phyloP scores from a whole-genome alignment of 2,797 vertebrate genomes.

The Hydrolagus colliei region DNA sequence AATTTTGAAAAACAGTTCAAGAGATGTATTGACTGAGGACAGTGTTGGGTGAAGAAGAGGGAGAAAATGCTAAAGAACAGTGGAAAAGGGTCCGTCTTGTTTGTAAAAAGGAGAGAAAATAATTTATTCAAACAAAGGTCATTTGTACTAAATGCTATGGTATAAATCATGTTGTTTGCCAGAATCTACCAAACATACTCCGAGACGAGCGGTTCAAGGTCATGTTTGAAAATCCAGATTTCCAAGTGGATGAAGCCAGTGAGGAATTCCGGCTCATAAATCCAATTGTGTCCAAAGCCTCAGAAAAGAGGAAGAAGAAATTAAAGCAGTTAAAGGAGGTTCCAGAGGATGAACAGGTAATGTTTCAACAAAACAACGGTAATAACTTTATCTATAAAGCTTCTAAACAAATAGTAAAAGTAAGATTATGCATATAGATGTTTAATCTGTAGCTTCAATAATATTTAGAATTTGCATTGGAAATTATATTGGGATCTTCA shows the following conservation, averaged over 20 bases:
- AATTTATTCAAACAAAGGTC: no score
- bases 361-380: not conserved
- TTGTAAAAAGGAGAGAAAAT: no score
- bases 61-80: no score
- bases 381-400: not conserved
- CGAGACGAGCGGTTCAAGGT: conserved; percentile 89
- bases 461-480: not conserved
- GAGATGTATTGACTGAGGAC: no score
- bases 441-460: not conserved
- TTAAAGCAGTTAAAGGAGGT: conserved; percentile 65
- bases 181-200: conserved; percentile 79
- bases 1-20: not conserved
- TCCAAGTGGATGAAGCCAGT: conserved; percentile 89
- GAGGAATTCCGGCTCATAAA: conserved; percentile 94
- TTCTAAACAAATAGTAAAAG: not conserved
- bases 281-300: conserved; percentile 89
- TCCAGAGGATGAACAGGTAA: conserved; percentile 60
- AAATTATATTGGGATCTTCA: no score
- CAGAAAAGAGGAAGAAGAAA: conserved; percentile 82
- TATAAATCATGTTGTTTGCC: conserved; percentile 10
- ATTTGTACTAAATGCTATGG: not conserved
- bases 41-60: no score
- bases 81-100: no score
- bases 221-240: conserved; percentile 98
- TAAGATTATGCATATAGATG: not conserved